A percentile compares a stretch with the other conserved stretches of the same genome.
Evolutionary conservation across 2,113 vertebrate genomes (phyloP).

Genomic region (Rhinopithecus roxellana): DNA sequence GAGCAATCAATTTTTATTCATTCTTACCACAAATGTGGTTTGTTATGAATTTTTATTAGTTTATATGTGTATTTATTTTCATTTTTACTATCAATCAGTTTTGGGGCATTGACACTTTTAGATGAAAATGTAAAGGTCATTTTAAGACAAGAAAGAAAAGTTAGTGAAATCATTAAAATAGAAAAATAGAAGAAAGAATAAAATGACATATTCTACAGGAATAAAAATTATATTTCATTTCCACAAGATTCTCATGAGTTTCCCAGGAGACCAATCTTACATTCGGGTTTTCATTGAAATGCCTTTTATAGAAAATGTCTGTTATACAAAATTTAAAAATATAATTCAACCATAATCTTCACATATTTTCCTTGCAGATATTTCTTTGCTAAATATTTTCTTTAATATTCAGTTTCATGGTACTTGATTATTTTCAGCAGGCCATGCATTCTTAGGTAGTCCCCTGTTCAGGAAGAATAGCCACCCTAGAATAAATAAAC

Average conservation of each 20-base stretch:
- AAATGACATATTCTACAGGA: not conserved
- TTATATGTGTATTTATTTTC: not conserved
- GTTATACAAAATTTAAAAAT: not conserved
- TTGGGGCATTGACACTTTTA: not conserved
- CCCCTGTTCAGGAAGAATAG: not conserved
- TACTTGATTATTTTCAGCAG: not conserved
- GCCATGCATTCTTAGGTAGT: not conserved
- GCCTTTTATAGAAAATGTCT: not conserved
- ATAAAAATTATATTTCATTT: not conserved
- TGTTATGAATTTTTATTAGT: not conserved
- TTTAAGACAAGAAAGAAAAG: not conserved
- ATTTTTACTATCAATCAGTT: constrained; percentile 9
- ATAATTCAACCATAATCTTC: not conserved
- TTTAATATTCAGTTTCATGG: not conserved
- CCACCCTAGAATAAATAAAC: not conserved
- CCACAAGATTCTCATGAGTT: not conserved
- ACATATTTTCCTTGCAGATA: not conserved
- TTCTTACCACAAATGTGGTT: not conserved
- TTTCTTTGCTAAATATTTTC: not conserved
- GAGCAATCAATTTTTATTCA: not conserved
- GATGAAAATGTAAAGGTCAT: not conserved
- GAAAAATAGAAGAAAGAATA: not conserved
- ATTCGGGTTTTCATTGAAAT: not conserved
- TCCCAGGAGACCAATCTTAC: not conserved
- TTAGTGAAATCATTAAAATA: not conserved